Conservation (phyloP, 2,888 invertebrate genomes). For the Agrotis segetum region DNA sequence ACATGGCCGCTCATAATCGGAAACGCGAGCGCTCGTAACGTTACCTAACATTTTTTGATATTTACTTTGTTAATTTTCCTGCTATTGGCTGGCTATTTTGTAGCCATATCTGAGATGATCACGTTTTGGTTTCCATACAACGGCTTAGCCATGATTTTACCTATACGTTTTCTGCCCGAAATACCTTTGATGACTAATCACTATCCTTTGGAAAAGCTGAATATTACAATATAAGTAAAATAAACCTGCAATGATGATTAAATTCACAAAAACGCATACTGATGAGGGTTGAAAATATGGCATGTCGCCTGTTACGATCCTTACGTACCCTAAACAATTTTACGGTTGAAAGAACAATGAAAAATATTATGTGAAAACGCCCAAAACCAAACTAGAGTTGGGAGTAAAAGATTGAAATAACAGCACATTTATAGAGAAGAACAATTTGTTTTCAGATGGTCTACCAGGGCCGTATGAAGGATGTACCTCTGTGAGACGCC, state of each 20-base stretch:
- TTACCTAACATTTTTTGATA: slow-evolving; percentile 51
- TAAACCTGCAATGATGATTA: neutral
- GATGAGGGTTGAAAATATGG: too few species aligned
- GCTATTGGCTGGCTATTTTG: slow-evolving; percentile 1
- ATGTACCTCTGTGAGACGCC: slow-evolving; percentile 77
- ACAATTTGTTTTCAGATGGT: slow-evolving; percentile 86
- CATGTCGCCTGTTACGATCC: too few species aligned
- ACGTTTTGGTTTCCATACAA: slow-evolving; percentile 4
- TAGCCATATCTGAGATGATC: neutral
- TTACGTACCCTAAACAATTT: too few species aligned
- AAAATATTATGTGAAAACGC: slow-evolving; percentile 2
- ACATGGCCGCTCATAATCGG: slow-evolving; percentile 82
- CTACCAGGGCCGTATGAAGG: slow-evolving; percentile 75
- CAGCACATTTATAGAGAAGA: slow-evolving; percentile 61
- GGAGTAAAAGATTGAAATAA: slow-evolving; percentile 49
- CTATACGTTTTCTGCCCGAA: slow-evolving; percentile 15
- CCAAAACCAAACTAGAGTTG: slow-evolving; percentile 41
- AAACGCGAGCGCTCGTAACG: slow-evolving; percentile 38
- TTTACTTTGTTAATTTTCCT: slow-evolving; percentile 20
- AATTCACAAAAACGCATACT: neutral
- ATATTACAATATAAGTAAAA: neutral
- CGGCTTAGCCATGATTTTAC: neutral
- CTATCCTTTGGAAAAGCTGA: slow-evolving; percentile 3
- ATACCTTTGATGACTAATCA: slow-evolving; percentile 11
- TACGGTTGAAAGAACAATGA: neutral